Base-by-base conservation (phyloP, 2,888 invertebrate genomes). In the Plebejus anna region DNA sequence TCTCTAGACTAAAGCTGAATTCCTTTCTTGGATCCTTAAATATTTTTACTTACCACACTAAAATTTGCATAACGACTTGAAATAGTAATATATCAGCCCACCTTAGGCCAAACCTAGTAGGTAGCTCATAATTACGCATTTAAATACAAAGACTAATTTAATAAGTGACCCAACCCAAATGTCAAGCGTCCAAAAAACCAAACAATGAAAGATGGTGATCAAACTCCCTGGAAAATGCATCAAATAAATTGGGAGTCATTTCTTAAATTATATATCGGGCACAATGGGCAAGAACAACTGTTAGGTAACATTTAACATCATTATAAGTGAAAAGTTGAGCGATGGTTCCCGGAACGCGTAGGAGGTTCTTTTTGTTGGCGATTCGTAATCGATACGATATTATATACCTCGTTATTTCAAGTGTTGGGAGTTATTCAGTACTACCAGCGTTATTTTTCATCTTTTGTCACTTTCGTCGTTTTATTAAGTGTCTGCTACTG, bases 71-170 rank as follows among this genome's bases (percentile, higher is more conserved):
- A 32, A 66, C 2, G 66, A 66, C 28, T 66, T 66, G 5, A 32
- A 28, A 28, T 11, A 66, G 32, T 32, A 66, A 32, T 66, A 16
- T 66, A 66, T 66, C 66, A 13, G 13, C 5, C 66, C 32, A 61
- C 61, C 13, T 66, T 32, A 66, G 32, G 32, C 55, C 28, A 51
- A 55, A 32, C 32, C 38, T 2, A 71, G n/a, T n/a, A 71, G n/a
- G n/a, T n/a, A 71, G n/a, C n/a, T 51, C 80, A 90, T 87, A 89
- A 92, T 92, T 89, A 90, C 90, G 86, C 86, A 92, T 93, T 92
- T 92, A 91, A 93, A 93, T 92, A 94, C 92, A 93, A 94, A 92
- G 90, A 89, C 91, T 93, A 92, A 93, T 93, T 93, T 93, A 94
- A 93, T 92, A 93, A 92, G 91, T 92, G 91, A 89, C 88, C 90